Evolutionary conservation across 2,888 invertebrate genomes (phyloP), one percentile per base, ranked within the genome.

Genomic region (Drosophila prostipennis): DNA sequence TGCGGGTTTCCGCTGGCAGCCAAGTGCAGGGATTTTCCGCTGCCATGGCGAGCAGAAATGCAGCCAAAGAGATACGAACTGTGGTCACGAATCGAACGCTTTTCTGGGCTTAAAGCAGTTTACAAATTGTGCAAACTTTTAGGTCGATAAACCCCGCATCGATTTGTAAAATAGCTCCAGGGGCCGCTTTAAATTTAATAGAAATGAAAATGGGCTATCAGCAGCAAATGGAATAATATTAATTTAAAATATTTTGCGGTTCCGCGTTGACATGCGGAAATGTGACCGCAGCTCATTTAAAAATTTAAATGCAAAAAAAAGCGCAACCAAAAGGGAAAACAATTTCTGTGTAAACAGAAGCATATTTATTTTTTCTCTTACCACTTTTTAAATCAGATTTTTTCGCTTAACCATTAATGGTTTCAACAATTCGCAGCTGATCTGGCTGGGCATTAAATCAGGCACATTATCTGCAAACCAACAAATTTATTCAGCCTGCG

Each of bases 1-100:
- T 74, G 61, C 64, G 51, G 40, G 52, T 55, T 79, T 82, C 78
- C 80, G 76, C 29, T 64, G 57, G 56, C 64, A 64, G 49, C 36
- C 63, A 78, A 77, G 71, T 59, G 71, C 83, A 70, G 61, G 80
- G 81, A 80, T 83, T 81, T 81, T 76, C 71, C 80, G 77, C 69
- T 60, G 57, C 29, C 37, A 16, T 40, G 39, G 14, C 52, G 26
- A 39, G 26, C 56, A 51, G 51, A 39, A 57, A 29, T 32, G 52
- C 52, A 32, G 57, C n/a, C 14, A n/a, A 32, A 55, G 72, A 74
- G 76, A 74, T 76, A 77, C 71, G 63, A 67, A 69, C 53, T 60
- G 60, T 65, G 67, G 71, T 40, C 53, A 68, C 65, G 79, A 61
- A 53, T 45, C 61, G 37, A 37, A 45, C 32, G 60, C 36, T 58